These are phyloP conservation scores for Platanista minor DNA, from an alignment of 2,113 vertebrate genomes.

Conservation along the genomic window DNA sequence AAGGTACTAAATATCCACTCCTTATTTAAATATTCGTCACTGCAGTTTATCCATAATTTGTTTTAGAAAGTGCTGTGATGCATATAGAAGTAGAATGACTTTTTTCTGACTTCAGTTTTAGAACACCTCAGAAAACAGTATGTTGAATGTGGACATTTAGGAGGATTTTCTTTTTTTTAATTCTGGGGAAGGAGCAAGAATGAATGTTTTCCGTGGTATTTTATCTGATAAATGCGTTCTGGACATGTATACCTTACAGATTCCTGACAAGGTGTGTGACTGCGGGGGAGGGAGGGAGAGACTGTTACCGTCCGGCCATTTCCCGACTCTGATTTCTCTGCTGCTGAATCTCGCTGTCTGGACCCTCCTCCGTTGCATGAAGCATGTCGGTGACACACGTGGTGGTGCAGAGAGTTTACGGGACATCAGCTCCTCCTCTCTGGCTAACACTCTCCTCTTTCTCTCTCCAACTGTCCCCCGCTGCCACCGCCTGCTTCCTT, in stretches of 20 bases:
- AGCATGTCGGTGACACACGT: background rate
- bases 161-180: background rate
- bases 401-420: background rate
- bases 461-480: slow-evolving; percentile 77
- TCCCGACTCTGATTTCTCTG: background rate
- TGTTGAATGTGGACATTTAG: background rate
- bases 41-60: background rate
- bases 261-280: background rate
- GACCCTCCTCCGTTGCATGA: background rate
- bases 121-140: background rate
- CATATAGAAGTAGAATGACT: background rate
- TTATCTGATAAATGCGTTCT: background rate
- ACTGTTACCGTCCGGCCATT: background rate
- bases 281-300: background rate
- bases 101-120: background rate
- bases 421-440: slow-evolving; percentile 34
- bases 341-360: background rate
- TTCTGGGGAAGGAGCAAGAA: background rate
- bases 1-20: background rate
- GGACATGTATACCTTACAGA: background rate
- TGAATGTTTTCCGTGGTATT: background rate
- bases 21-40: background rate
- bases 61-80: background rate
- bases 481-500: slow-evolving; percentile 70
- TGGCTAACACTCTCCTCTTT: slow-evolving; percentile 80